phyloP scores from a whole-genome alignment of 2,797 vertebrate genomes.

The Pipistrellus pygmaeus region DNA sequence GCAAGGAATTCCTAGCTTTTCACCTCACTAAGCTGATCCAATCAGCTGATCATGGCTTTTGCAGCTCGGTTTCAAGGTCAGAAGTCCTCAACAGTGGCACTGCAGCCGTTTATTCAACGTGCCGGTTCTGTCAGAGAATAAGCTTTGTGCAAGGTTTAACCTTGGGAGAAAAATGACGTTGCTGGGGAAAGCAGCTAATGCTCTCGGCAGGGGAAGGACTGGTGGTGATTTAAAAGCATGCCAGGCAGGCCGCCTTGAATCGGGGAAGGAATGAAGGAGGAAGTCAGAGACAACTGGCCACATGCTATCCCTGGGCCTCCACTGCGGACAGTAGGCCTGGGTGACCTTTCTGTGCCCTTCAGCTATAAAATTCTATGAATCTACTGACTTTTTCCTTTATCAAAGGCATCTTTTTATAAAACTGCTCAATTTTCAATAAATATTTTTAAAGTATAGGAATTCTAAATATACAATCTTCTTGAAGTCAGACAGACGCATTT shows the following conservation, averaged over 20 bases:
- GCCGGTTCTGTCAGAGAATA: slow-evolving; percentile 54
- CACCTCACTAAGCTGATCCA: slow-evolving; percentile 31
- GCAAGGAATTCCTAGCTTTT: slow-evolving; percentile 64
- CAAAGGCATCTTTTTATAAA: not conserved
- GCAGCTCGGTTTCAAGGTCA: slow-evolving; percentile 59
- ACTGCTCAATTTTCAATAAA: not conserved
- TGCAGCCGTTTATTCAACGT: not conserved
- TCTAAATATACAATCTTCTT: slow-evolving; percentile 41
- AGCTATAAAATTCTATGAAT: slow-evolving; percentile 29
- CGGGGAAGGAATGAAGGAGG: not conserved
- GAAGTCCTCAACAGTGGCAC: not conserved
- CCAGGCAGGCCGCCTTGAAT: not conserved
- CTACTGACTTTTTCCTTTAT: slow-evolving; percentile 17
- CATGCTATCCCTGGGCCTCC: not conserved
- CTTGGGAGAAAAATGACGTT: slow-evolving; percentile 59
- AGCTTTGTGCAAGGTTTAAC: slow-evolving; percentile 56
- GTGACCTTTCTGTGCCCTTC: not conserved
- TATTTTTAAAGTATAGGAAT: slow-evolving; percentile 12
- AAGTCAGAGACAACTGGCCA: not conserved
- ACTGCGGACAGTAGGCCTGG: not conserved
- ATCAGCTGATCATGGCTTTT: slow-evolving; percentile 55
- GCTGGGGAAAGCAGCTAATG: slow-evolving; percentile 1
- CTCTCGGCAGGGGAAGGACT: not conserved
- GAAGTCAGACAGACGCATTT: not conserved
- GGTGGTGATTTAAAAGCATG: not conserved